phyloP scores from a whole-genome alignment of 2,888 invertebrate species.

The Diogma glabrata region DNA sequence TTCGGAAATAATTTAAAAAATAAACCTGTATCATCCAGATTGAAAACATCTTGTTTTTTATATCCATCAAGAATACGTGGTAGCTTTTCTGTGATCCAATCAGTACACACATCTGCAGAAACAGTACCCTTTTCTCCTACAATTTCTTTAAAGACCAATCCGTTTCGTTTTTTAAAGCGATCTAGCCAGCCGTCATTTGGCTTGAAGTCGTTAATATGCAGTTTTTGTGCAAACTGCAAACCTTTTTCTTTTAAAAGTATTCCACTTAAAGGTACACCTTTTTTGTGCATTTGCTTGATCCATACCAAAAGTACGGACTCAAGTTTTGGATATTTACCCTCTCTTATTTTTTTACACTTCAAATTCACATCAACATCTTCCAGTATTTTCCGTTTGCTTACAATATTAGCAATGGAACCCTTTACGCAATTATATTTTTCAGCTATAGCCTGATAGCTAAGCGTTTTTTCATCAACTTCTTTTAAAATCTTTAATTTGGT shows the following conservation, averaged over 20 bases:
- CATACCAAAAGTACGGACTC: neutral
- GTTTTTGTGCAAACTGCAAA: neutral
- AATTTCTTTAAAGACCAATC: neutral
- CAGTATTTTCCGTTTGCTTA: neutral
- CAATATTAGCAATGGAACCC: neutral
- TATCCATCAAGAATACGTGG: too few species aligned
- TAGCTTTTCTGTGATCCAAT: too few species aligned
- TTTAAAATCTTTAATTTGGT: neutral
- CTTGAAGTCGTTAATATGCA: neutral
- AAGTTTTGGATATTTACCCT: neutral
- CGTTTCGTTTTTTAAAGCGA: conserved; percentile 1
- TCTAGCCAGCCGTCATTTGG: neutral
- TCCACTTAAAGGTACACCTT: conserved; percentile 1
- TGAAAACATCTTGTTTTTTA: neutral
- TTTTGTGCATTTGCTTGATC: neutral
- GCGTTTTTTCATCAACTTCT: neutral
- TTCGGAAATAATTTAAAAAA: neutral
- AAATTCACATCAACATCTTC: neutral
- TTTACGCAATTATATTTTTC: neutral
- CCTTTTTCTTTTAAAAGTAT: neutral
- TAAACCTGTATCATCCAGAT: neutral
- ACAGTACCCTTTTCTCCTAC: neutral
- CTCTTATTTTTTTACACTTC: neutral
- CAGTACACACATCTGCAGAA: too few species aligned
- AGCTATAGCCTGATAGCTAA: neutral